Conservation (phyloP, 1,140 invertebrate species). For the Mycetomoellerius zeteki region DNA sequence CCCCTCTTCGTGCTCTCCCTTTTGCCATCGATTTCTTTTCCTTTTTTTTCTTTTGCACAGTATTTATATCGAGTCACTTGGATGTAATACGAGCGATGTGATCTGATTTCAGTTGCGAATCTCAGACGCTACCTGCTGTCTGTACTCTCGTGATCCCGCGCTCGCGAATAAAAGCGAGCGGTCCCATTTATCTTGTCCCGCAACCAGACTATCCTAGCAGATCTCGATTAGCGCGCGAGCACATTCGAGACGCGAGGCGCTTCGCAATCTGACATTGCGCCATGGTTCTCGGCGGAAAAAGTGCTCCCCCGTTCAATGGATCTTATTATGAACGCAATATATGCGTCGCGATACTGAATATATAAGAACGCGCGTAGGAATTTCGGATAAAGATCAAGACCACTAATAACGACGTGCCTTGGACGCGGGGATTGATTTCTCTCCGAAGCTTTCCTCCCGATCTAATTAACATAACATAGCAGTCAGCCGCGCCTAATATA, state of each 20-base stretch:
- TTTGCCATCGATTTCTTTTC: conserved; percentile 3
- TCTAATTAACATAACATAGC: conserved; percentile 35
- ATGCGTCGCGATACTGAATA: conserved; percentile 31
- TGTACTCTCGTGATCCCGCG: conserved; percentile 39
- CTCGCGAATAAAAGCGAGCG: conserved; percentile 47
- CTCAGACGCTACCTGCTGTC: conserved; percentile 55
- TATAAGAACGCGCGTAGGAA: background rate
- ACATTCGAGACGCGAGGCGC: background rate
- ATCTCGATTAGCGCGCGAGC: conserved; percentile 56
- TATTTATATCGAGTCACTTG: conserved; percentile 73
- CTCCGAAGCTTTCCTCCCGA: background rate
- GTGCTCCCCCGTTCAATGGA: conserved; percentile 17
- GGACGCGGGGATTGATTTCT: conserved; percentile 21
- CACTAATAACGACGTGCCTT: background rate
- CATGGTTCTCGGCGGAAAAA: conserved; percentile 11
- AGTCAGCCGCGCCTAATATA: conserved; percentile 36
- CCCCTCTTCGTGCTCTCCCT: conserved; percentile 1
- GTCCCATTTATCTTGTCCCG: conserved; percentile 50
- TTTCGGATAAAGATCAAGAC: conserved; percentile 28
- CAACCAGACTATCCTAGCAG: conserved; percentile 53
- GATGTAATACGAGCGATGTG: conserved; percentile 66
- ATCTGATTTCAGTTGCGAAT: conserved; percentile 69
- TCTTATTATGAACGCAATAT: conserved; percentile 22
- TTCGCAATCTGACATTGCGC: background rate
- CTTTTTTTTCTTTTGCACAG: conserved; percentile 40